Conservation (phyloP, 2,888 invertebrate species). For the Catocala nupta region DNA sequence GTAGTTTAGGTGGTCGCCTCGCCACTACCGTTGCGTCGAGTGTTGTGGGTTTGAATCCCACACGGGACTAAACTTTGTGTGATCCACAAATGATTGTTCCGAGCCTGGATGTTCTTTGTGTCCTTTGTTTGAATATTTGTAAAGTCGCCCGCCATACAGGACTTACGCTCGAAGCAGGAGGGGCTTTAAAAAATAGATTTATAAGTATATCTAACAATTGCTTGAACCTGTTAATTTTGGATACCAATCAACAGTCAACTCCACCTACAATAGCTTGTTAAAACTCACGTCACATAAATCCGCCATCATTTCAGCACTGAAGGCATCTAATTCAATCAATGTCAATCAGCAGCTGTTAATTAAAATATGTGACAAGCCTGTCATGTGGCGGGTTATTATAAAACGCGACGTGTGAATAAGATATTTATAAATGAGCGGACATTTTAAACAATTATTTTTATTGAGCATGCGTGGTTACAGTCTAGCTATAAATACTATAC, state of each 20-base stretch:
- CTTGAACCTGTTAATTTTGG: neutral
- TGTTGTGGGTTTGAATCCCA: too few species aligned
- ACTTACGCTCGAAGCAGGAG: too few species aligned
- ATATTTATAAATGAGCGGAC: neutral
- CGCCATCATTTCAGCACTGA: slow-evolving; percentile 27
- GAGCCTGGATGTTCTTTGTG: too few species aligned
- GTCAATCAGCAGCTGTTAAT: slow-evolving; percentile 54
- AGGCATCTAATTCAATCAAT: slow-evolving; percentile 56
- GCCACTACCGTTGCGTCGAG: too few species aligned
- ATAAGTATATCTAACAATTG: neutral
- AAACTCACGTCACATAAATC: slow-evolving; percentile 3
- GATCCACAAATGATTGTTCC: too few species aligned
- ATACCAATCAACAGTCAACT: neutral
- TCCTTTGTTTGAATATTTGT: too few species aligned
- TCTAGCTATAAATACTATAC: too few species aligned
- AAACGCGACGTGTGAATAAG: slow-evolving; percentile 2
- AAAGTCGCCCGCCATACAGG: too few species aligned
- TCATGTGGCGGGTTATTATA: slow-evolving; percentile 16
- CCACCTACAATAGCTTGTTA: slow-evolving; percentile 1
- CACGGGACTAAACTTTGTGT: too few species aligned
- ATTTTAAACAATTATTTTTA: neutral
- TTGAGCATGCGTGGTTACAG: too few species aligned
- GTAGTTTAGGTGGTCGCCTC: too few species aligned
- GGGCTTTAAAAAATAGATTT: too few species aligned
- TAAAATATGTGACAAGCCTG: slow-evolving; percentile 32